Conservation (phyloP, 2,113 vertebrate species). For the Scomber colias region DNA sequence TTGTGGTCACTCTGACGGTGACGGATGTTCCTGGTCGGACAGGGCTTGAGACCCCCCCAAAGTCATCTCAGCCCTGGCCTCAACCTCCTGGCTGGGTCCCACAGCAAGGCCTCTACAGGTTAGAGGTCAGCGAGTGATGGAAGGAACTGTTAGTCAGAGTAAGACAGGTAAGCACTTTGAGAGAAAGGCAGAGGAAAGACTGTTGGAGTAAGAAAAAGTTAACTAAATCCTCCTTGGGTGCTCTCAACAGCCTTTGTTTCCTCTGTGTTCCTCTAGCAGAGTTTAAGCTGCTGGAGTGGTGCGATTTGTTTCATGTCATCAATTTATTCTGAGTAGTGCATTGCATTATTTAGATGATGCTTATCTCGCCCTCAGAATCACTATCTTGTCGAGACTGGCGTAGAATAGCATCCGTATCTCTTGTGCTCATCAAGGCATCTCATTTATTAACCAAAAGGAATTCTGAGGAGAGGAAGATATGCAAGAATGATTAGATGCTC, state of each 20-base stretch:
- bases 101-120: conserved; percentile 39
- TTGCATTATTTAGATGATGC: conserved; percentile 76
- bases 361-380: conserved; percentile 74
- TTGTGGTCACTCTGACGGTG: conserved; percentile 76
- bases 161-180: conserved; percentile 3
- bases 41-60: conserved; percentile 56
- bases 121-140: conserved; percentile 54
- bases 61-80: conserved; percentile 59
- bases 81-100: conserved; percentile 42
- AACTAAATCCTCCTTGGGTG: conserved; percentile 23
- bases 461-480: conserved; percentile 67
- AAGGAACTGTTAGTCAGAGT: conserved; percentile 6
- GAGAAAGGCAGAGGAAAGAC: neutral
- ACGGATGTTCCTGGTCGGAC: conserved; percentile 70
- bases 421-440: conserved; percentile 74
- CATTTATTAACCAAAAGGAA: conserved; percentile 80
- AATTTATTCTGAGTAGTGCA: conserved; percentile 73
- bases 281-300: conserved; percentile 62
- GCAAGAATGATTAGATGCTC: conserved; percentile 73
- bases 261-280: conserved; percentile 30
- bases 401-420: conserved; percentile 70
- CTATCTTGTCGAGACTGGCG: conserved; percentile 70
- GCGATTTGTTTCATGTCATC: conserved; percentile 70
- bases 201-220: conserved; percentile 35
- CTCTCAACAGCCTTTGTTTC: conserved; percentile 53